Percentiles rank a stretch among this genome's conserved stretches.
Evolutionary conservation across 2,113 vertebrate species (phyloP).

Genomic region (Notarius quadriscutis): DNA sequence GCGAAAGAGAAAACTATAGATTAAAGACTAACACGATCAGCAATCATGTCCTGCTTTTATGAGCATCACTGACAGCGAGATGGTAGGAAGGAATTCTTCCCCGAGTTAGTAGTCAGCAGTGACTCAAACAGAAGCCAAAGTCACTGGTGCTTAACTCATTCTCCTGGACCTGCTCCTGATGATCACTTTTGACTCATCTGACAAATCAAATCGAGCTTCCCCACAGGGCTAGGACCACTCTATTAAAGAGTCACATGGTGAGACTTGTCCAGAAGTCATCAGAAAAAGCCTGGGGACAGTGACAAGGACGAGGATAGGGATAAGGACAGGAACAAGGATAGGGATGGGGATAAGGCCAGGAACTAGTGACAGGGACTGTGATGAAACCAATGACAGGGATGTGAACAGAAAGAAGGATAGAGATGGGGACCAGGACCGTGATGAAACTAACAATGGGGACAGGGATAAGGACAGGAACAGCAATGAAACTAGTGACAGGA

Average conservation of each 20-base stretch:
- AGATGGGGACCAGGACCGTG: neutral
- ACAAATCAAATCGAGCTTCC: slow-evolving; percentile 54
- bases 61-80: neutral
- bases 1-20: slow-evolving; percentile 18
- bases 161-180: slow-evolving; percentile 32
- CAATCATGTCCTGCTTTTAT: neutral
- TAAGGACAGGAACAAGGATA: neutral
- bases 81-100: neutral
- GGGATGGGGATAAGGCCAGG: neutral
- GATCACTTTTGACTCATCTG: slow-evolving; percentile 56
- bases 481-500: neutral
- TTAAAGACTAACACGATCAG: neutral
- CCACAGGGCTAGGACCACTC: slow-evolving; percentile 38
- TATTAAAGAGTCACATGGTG: slow-evolving; percentile 38
- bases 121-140: slow-evolving; percentile 29
- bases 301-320: neutral
- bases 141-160: slow-evolving; percentile 40
- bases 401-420: neutral
- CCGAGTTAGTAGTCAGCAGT: neutral
- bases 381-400: no score
- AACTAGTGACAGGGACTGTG: no score
- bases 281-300: slow-evolving; percentile 1
- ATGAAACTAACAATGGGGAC: neutral
- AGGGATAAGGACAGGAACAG: neutral
- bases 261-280: slow-evolving; percentile 25